Base-by-base conservation (phyloP, 2,797 vertebrate genomes). In the Coranthus polyacanthus region DNA sequence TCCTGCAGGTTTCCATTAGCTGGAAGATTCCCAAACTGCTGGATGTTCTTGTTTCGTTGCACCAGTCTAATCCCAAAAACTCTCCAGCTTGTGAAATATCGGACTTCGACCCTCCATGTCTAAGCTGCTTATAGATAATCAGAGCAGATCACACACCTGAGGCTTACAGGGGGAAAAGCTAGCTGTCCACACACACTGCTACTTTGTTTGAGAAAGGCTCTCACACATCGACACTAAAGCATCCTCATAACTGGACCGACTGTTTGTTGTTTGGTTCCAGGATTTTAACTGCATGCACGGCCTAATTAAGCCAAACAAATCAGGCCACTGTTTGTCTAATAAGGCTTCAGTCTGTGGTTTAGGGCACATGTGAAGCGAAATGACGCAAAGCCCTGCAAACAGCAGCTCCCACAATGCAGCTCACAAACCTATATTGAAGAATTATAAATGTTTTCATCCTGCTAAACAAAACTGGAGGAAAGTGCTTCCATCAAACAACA, bases 101-200 rank as follows among this genome's bases (percentile, higher is more conserved):
- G 52, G 74, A 72, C 72, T 79, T 77, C 47, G n/a, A 68, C 75
- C 55, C 45, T 1, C 6, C 68, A 67, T 58, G 58, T 49, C 43
- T 92, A 92, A 94, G 89, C 90, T 2, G 90, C 89, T 94, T 93
- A 92, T 38, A 15, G 46, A 72, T 91, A 90, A 92, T 92, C 85
- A 90, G 70, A 80, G 53, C 86, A 67, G 83, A 89, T 88, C 85
- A 78, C 70, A 85, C 70, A 85, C 73, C 79, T 67, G 70, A 82
- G 63, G 80, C 80, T 89, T 70, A 85, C 22, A 62, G 63, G 61
- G 60, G 51, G 69, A 46, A 77, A 80, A 82, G 76, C 73, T 74
- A 69, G 85, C 81, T 89, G 88, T 82, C 72, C 6, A 42, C 45
- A 56, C 55, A 67, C 53, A 54, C 0, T 13, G 47, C 18, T 37